These are phyloP conservation scores for Xanthia icteritia DNA, from an alignment of 2,888 invertebrate genomes.

Conservation along the genomic window DNA sequence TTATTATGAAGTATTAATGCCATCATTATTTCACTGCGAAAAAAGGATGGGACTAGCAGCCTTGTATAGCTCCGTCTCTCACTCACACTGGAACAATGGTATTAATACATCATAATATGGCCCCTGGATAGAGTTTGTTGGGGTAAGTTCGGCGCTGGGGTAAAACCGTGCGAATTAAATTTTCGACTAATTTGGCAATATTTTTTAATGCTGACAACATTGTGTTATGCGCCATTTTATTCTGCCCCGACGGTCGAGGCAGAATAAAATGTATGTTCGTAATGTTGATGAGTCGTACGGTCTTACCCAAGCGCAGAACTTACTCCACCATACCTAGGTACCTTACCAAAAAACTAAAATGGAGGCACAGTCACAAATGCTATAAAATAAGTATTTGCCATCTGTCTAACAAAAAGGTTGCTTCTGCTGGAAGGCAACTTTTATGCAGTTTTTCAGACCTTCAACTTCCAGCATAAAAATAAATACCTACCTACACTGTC, in stretches of 20 bases:
- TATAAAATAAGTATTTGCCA: background rate
- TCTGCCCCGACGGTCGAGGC: background rate
- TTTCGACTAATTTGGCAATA: background rate
- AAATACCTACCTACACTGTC: background rate
- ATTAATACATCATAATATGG: too few species aligned
- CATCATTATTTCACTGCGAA: too few species aligned
- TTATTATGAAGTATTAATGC: too few species aligned
- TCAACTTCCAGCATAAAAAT: background rate
- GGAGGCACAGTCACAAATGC: background rate
- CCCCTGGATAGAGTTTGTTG: too few species aligned
- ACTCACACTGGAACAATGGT: too few species aligned
- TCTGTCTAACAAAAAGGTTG: background rate
- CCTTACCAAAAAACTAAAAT: background rate
- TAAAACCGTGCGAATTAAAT: background rate
- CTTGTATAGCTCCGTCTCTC: too few species aligned
- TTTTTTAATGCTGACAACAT: too few species aligned
- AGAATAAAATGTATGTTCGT: too few species aligned
- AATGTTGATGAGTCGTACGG: too few species aligned
- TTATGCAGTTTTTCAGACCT: background rate
- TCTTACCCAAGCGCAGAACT: background rate
- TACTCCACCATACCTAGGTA: background rate
- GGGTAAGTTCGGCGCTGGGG: background rate
- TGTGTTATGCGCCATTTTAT: background rate
- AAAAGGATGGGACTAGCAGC: too few species aligned
- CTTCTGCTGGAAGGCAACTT: background rate